Conservation (phyloP, 2,113 vertebrate genomes). For the Holacanthus passer region DNA sequence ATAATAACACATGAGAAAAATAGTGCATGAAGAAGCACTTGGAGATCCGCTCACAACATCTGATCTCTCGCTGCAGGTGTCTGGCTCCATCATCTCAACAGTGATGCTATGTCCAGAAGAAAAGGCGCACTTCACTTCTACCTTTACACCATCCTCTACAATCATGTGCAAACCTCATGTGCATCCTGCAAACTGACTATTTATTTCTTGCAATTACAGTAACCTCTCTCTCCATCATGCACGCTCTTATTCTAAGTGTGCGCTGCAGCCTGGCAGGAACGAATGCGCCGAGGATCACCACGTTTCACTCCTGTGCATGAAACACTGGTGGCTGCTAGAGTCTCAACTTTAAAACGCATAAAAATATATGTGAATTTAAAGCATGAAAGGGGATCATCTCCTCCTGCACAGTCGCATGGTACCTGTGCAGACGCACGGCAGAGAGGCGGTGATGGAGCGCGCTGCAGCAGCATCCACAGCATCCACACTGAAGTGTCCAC, state of each 20-base stretch:
- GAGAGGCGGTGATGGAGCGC: not conserved
- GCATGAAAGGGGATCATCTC: not conserved
- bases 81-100: not conserved
- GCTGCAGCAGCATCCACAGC: not conserved
- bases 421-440: not conserved
- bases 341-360: no score
- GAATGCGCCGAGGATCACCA: slow-evolving; percentile 37
- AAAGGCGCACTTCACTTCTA: not conserved
- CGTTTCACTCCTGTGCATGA: not conserved
- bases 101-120: not conserved
- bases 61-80: slow-evolving; percentile 24
- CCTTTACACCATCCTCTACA: not conserved
- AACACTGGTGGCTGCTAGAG: not conserved
- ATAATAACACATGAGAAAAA: not conserved
- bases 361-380: no score
- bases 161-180: not conserved
- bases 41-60: not conserved
- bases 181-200: not conserved
- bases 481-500: not conserved
- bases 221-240: not conserved
- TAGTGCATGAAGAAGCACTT: not conserved
- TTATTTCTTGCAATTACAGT: not conserved
- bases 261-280: slow-evolving; percentile 25
- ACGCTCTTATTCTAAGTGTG: not conserved
- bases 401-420: not conserved